phyloP scores from a whole-genome alignment of 2,888 invertebrate species.

The Melanostoma mellinum region DNA sequence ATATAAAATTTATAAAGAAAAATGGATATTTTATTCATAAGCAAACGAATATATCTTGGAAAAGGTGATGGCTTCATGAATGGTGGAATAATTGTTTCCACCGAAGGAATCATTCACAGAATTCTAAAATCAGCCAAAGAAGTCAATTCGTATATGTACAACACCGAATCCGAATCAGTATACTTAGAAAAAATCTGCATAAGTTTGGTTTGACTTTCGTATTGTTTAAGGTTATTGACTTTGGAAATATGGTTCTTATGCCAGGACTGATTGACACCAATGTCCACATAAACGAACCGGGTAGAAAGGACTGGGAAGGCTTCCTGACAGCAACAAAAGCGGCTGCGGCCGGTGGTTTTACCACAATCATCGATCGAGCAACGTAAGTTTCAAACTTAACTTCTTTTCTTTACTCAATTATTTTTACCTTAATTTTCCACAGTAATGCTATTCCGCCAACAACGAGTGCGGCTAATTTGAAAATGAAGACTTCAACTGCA shows the following conservation, averaged over 20 bases:
- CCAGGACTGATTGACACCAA: slow-evolving; percentile 88
- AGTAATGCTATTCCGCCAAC: slow-evolving; percentile 90
- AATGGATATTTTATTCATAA: slow-evolving; percentile 81
- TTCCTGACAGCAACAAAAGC: slow-evolving; percentile 88
- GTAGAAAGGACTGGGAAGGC: slow-evolving; percentile 88
- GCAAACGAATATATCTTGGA: slow-evolving; percentile 83
- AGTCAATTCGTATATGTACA: slow-evolving; percentile 82
- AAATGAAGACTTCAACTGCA: slow-evolving; percentile 85
- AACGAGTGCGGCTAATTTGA: slow-evolving; percentile 85
- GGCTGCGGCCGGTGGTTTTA: slow-evolving; percentile 88
- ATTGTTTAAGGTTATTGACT: slow-evolving; percentile 80
- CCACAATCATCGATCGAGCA: slow-evolving; percentile 89
- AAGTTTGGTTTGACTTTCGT: background rate
- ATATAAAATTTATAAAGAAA: background rate
- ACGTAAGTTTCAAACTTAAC: slow-evolving; percentile 81
- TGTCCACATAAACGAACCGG: slow-evolving; percentile 89
- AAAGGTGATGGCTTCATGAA: slow-evolving; percentile 82
- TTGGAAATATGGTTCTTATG: slow-evolving; percentile 84
- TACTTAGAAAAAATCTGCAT: slow-evolving; percentile 29
- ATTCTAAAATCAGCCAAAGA: slow-evolving; percentile 83
- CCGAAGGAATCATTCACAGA: slow-evolving; percentile 84
- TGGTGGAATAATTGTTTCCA: slow-evolving; percentile 85
- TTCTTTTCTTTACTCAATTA: slow-evolving; percentile 15
- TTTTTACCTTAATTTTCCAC: background rate
- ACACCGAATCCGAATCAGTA: slow-evolving; percentile 84